Base-by-base conservation (phyloP, 1,140 invertebrate genomes). In the Meloidogyne chitwoodi region DNA sequence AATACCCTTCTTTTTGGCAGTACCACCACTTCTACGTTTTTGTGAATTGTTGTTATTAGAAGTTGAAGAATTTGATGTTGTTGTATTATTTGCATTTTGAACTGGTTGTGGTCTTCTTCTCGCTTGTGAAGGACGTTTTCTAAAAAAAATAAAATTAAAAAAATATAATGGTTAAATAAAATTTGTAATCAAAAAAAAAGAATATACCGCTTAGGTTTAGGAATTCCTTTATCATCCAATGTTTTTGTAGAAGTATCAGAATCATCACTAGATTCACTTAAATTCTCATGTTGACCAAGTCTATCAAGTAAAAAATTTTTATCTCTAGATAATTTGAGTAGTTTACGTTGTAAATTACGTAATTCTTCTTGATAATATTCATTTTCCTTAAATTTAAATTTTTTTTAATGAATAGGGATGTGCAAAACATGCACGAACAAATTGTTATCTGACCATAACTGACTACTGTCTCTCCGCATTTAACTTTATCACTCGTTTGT, bases 321-420 rank as follows among this genome's bases (percentile, higher is more conserved):
- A 67, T 84, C 83, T 29, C 83, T 29, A 16, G 84, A 85, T 31
- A 84, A 69, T 74, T 84, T 84, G 41, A 84, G 65, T 62, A 84
- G 64, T 75, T 84, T 85, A 31, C 84, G 77, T 62, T 84, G 84
- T 31, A 83, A 70, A 75, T 84, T 85, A 19, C 83, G 68, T 4
- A 84, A 64, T 65, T 84, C 84, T 74, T 84, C 83, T 72, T 84
- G 83, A 70, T 84, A 84, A 70, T 85, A 84, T 67, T 84, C 83
- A 68, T 84, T 84, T 68, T 84, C 83, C 83, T 84, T 56, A 65
- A 79, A 78, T 26, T 12, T 44, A 16, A 22, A 27, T 62, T 61
- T 78, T 61, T 29, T 61, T 41, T 48, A 38, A 16, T 5, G 22
- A 76, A 73, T 31, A n/a, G n/a, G n/a, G n/a, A n/a, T n/a, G n/a